Base-by-base conservation (phyloP, 1,140 invertebrate species). In the Aphelinus certus region DNA sequence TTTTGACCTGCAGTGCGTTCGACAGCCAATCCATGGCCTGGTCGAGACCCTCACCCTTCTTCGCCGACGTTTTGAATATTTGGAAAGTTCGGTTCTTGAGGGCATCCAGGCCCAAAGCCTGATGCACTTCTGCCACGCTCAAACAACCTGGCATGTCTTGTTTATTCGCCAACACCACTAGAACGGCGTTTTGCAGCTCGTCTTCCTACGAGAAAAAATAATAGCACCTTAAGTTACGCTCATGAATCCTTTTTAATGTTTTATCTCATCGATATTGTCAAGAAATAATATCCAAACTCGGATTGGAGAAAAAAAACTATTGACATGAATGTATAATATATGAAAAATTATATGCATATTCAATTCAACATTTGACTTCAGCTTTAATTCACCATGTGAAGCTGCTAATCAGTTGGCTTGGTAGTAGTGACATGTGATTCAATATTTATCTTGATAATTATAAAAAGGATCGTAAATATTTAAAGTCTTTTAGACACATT, bases 21-120 rank as follows among this genome's bases (percentile, higher is more conserved):
- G 95, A 94, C 62, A 97, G 92, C 97, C 98, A 99, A 88, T 99
- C 97, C 98, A 99, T 99, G 51, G 98, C 96, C 89, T 98, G 95
- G 85, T 99, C 97, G 6, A 99, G 89, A 0, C 98, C 98, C 88
- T 98, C 96, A n/a, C 98, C 98, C 88, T 98, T 97, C 65, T 97
- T 96, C 42, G 98, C 98, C 0, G 97, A 99, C 26, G 98, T 99
- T 90, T 99, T 99, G 86, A 99, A 99, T 83, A 99, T 99, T 92
- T 99, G 98, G 89, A 99, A 99, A 83, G 97, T 98, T 87, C 98
- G 91, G 89, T 97, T 98, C 87, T 97, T 97, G 7, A 99, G 89
- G 43, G 95, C 93, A 79, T 98, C 96, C 68, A 99, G 88, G 7
- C 98, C 98, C 57, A 99, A 88, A 0, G 97, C 96, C 88, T 97